Conservation (phyloP, 1,140 invertebrate species). For the Drosophila chauvacae region DNA sequence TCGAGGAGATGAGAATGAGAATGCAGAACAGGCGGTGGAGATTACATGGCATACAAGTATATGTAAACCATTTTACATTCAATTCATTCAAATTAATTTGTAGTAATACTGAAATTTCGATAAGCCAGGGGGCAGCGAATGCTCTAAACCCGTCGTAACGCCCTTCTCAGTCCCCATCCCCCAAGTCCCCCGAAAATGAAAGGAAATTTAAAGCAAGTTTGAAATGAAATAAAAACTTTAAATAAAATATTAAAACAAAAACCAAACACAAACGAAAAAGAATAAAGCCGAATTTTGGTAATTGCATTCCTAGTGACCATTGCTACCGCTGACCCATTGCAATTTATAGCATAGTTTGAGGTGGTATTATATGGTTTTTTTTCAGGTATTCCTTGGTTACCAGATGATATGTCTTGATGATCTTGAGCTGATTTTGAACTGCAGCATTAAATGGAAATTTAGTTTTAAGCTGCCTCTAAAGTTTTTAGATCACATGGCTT, state of each 20-base stretch:
- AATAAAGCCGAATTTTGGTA: slow-evolving; percentile 25
- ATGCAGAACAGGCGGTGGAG: slow-evolving; percentile 20
- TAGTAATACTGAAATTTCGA: slow-evolving; percentile 81
- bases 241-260: slow-evolving; percentile 79
- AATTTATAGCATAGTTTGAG: background rate
- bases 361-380: background rate
- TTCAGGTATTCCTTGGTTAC: background rate
- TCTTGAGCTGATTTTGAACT: background rate
- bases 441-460: background rate
- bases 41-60: slow-evolving; percentile 50
- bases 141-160: slow-evolving; percentile 9
- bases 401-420: background rate
- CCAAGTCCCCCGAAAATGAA: slow-evolving; percentile 24
- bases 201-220: slow-evolving; percentile 77
- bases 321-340: background rate
- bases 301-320: slow-evolving; percentile 1
- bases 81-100: slow-evolving; percentile 82
- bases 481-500: background rate
- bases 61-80: slow-evolving; percentile 81
- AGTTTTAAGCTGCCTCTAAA: no score
- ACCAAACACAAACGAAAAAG: slow-evolving; percentile 22
- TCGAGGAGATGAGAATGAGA: background rate
- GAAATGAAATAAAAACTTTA: slow-evolving; percentile 82
- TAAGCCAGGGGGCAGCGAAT: slow-evolving; percentile 27
- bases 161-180: slow-evolving; percentile 2